Evolutionary conservation across 2,888 invertebrate species (phyloP).

Genomic region (Habrosyne pyritoides): DNA sequence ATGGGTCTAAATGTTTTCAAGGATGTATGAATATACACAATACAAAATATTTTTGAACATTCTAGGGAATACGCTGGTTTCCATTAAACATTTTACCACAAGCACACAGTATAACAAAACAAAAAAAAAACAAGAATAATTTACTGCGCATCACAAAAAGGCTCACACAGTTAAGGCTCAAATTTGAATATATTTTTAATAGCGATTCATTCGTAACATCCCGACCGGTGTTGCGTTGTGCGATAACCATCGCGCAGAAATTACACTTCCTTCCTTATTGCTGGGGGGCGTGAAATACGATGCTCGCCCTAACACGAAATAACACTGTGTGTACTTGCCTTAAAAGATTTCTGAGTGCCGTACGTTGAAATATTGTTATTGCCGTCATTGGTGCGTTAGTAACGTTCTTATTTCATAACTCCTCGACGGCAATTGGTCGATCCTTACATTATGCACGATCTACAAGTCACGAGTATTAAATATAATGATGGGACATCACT

Average conservation of each 20-base stretch:
- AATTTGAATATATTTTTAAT: conserved; percentile 43
- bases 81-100: too few relatives aligned
- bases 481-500: background rate
- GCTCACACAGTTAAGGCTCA: background rate
- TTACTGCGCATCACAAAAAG: background rate
- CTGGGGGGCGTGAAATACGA: conserved; percentile 40
- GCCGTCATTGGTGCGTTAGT: background rate
- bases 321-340: conserved; percentile 1
- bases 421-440: background rate
- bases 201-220: conserved; percentile 45
- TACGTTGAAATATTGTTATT: background rate
- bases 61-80: too few relatives aligned
- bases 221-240: conserved; percentile 34
- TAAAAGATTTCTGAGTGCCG: conserved; percentile 6
- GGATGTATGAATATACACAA: too few relatives aligned
- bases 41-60: too few relatives aligned
- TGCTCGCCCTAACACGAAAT: conserved; percentile 10
- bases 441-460: background rate
- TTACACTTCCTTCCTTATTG: conserved; percentile 58
- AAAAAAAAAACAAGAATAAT: background rate
- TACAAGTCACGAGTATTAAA: background rate
- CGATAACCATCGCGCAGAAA: conserved; percentile 50
- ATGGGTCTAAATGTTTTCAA: too few relatives aligned
- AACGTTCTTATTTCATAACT: background rate
- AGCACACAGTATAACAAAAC: too few relatives aligned